Conservation (phyloP, 1,140 invertebrate genomes). For the Drosophila nannoptera region DNA sequence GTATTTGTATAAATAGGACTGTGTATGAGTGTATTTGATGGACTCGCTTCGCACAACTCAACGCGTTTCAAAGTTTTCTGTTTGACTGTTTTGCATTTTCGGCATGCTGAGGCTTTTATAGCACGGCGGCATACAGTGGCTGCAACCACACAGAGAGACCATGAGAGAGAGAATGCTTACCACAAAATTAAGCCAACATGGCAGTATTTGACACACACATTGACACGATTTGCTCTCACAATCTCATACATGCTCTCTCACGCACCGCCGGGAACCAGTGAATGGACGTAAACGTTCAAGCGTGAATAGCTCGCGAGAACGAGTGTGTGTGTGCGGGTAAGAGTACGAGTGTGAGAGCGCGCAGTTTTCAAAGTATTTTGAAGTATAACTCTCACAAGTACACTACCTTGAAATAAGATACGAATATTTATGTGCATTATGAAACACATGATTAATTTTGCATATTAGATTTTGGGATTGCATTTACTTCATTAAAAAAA, state of each 20-base stretch:
- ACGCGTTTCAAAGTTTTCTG: slow-evolving; percentile 61
- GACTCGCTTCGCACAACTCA: slow-evolving; percentile 46
- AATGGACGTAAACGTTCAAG: slow-evolving; percentile 19
- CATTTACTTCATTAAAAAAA: too few species aligned
- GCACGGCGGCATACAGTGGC: slow-evolving; percentile 22
- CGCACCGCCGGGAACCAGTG: slow-evolving; percentile 29
- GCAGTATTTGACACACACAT: slow-evolving; percentile 32
- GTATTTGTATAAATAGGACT: slow-evolving; percentile 45
- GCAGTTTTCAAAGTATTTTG: slow-evolving; percentile 4
- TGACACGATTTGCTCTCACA: slow-evolving; percentile 13
- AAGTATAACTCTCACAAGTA: slow-evolving; percentile 11
- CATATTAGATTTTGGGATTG: too few species aligned
- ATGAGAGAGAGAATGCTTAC: slow-evolving; percentile 1
- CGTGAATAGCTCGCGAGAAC: slow-evolving; percentile 12
- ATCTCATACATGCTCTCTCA: slow-evolving; percentile 6
- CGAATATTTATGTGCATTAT: neutral
- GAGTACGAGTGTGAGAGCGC: neutral
- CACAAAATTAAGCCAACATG: slow-evolving; percentile 20
- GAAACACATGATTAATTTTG: neutral
- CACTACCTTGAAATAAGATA: neutral
- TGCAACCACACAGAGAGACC: slow-evolving; percentile 19
- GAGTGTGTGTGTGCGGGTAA: slow-evolving; percentile 18
- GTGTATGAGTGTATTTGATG: slow-evolving; percentile 12
- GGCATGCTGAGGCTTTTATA: slow-evolving; percentile 57
- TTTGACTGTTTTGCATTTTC: slow-evolving; percentile 64